These are phyloP conservation scores for Sepioteuthis lessoniana DNA, from an alignment of 2,888 invertebrate genomes.

Conservation along the genomic window DNA sequence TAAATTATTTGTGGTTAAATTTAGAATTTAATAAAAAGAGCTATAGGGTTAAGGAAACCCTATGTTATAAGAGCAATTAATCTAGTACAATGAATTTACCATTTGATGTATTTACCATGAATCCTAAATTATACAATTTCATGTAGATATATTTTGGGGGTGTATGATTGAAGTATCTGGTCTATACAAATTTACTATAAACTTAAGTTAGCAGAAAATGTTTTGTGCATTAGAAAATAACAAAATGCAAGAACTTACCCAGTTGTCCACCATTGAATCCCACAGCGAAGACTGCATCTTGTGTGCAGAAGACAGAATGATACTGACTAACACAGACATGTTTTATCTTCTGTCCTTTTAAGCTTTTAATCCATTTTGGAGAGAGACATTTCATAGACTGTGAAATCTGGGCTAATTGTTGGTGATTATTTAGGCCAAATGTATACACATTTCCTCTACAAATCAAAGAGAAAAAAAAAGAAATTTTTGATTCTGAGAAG, in stretches of 20 bases:
- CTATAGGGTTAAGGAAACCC: too few relatives aligned
- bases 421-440: slow-evolving; percentile 79
- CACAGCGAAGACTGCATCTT: slow-evolving; percentile 83
- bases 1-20: too few relatives aligned
- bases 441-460: slow-evolving; percentile 80
- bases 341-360: slow-evolving; percentile 70
- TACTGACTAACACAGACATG: slow-evolving; percentile 82
- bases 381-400: slow-evolving; percentile 76
- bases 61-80: too few relatives aligned
- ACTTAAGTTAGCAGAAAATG: too few relatives aligned
- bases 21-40: too few relatives aligned
- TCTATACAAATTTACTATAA: too few relatives aligned
- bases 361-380: slow-evolving; percentile 75
- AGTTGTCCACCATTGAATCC: slow-evolving; percentile 89
- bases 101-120: too few relatives aligned
- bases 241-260: slow-evolving; percentile 73
- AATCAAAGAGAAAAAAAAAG: not conserved
- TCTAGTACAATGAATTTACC: too few relatives aligned
- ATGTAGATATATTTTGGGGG: too few relatives aligned
- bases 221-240: not conserved
- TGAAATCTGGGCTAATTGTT: slow-evolving; percentile 80
- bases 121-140: too few relatives aligned
- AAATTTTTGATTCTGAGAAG: not conserved
- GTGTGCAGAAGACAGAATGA: slow-evolving; percentile 83
- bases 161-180: too few relatives aligned